Base-by-base conservation (phyloP, 2,797 vertebrate genomes). In the Alauda arvensis region DNA sequence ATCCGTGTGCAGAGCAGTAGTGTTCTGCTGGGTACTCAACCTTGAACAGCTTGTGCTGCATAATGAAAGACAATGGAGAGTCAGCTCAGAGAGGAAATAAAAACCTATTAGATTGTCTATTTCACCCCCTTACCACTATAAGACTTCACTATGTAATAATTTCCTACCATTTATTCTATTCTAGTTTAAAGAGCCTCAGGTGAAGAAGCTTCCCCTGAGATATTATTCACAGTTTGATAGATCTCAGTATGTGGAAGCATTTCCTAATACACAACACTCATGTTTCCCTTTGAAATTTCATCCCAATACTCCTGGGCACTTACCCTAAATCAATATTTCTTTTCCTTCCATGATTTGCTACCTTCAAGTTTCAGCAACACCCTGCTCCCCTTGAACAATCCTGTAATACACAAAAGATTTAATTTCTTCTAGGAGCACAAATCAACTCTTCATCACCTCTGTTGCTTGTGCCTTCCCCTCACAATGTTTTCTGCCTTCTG, bases 241-340 rank as follows among this genome's bases (percentile, higher is more conserved):
- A 91, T 80, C 79, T 91, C 77, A 33, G 60, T 81, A 69, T 76
- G 34, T 78, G 66, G 66, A 92, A 91, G 48, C 12, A 63, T 81
- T 80, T 87, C 56, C 53, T 76, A 67, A 76, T 53, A 92, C 52
- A 91, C 43, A 67, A n/a, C 34, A 37, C 14, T 89, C 67, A 40
- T 48, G 69, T 67, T 91, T 90, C 45, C 56, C 53, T 93, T 85
- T 85, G 77, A 93, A 92, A 85, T 88, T 75, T 81, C 70, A 88
- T 80, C 63, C 29, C 18, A 10, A 76, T 83, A 51, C 60, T 66
- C 62, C 74, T 60, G 45, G 72, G 53, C 69, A 87, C 12, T 18
- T 46, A 63, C 52, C 72, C 60, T 88, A 85, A 91, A 87, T 62
- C 92, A 87, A 55, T 88, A 88, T 91, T 90, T 80, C 82, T 76